Base-by-base conservation (phyloP, 1,140 invertebrate species). In the Galleria mellonella region DNA sequence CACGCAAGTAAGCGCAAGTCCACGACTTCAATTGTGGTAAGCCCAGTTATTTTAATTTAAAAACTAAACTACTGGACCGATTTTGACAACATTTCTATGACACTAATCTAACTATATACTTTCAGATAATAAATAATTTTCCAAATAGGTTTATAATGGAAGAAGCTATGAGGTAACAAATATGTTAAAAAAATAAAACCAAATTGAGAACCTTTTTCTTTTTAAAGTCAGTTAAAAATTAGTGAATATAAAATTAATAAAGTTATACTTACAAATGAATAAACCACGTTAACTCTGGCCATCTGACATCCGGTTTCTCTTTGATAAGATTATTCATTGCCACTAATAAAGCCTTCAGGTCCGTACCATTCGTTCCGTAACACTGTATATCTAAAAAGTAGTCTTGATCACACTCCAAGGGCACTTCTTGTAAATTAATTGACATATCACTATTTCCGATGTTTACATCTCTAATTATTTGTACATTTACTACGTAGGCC, bases 401-500 rank as follows among this genome's bases (percentile, higher is more conserved):
- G 41, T 78, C 56, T 17, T 61, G 53, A 11, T 62, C 44, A 9
- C 33, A 66, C 42, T 65, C 66, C 38, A 83, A 50, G 9, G 73
- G 62, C 37, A 83, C 61, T n/a, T 84, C 76, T 62, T 72, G 69
- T 49, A 78, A 63, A 52, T 65, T 65, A 36, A 72, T 55, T 14
- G 48, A 52, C 48, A 64, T 76, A 77, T 82, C 77, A 79, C 77
- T 81, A 72, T 65, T 51, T 17, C 15, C 58, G 40, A 56, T 42
- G 36, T 60, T 72, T 38, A 51, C 40, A 30, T 82, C 72, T 54
- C 52, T 82, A 51, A 84, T 66, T 62, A 75, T 72, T 77, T 77
- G 77, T 75, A 84, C 81, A 69, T 81, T 73, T 9, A 75, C 56
- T 29, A 84, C 74, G 38, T 81, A 79, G 14, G 72, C 70, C 48